Conservation (phyloP, 2,113 vertebrate genomes). For the Varanus salvator region DNA sequence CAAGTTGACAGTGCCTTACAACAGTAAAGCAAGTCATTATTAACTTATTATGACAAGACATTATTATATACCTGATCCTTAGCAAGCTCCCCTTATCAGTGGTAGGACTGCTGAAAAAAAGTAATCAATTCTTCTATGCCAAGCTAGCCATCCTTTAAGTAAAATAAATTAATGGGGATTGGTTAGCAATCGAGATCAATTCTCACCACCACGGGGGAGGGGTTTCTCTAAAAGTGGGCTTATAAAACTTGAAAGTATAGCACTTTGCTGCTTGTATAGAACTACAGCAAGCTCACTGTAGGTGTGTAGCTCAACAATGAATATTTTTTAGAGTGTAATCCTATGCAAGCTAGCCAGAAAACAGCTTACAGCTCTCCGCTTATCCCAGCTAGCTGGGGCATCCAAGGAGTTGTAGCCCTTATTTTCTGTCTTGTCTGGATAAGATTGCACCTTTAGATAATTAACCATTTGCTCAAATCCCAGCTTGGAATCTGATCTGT, state of each 20-base stretch:
- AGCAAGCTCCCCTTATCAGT: background rate
- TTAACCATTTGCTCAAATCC: background rate
- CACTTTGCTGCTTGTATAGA: background rate
- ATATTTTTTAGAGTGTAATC: background rate
- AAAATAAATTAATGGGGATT: background rate
- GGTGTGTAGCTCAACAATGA: background rate
- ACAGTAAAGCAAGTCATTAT: background rate
- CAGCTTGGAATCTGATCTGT: background rate
- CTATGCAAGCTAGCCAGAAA: no score
- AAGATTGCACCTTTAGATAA: no score
- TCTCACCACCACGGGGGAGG: no score
- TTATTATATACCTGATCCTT: no score
- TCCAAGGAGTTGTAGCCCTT: no score
- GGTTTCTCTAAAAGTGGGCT: no score
- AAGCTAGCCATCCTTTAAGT: background rate
- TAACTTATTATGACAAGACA: background rate
- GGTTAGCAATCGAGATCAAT: background rate
- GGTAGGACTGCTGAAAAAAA: background rate
- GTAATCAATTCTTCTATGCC: no score
- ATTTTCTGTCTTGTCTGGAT: no score
- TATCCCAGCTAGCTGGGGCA: no score
- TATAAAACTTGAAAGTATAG: no score
- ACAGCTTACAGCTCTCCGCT: no score
- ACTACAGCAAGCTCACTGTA: background rate
- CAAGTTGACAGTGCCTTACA: background rate